These are phyloP conservation scores for Microplitis deprimator DNA, from an alignment of 2,888 invertebrate genomes.

Conservation along the genomic window DNA sequence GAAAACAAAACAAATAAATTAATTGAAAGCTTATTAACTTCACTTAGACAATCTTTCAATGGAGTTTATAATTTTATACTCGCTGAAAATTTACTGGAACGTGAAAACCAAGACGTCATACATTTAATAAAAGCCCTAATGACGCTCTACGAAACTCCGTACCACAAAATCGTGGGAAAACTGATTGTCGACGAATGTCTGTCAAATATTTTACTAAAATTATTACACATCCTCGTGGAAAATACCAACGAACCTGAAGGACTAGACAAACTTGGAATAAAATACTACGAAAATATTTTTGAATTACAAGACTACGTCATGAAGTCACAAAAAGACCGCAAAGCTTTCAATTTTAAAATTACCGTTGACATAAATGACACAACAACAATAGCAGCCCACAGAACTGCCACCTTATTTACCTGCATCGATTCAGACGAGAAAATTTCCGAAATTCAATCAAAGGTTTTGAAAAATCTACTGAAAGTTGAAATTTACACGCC, in stretches of 20 bases:
- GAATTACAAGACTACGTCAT: constrained; percentile 23
- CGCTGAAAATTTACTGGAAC: background rate
- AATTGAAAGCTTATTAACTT: constrained; percentile 37
- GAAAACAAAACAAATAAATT: constrained; percentile 36
- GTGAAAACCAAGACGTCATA: constrained; percentile 37
- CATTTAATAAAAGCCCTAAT: constrained; percentile 55
- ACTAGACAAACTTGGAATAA: constrained; percentile 21
- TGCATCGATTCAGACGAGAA: constrained; percentile 50
- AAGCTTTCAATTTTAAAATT: background rate
- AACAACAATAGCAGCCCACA: constrained; percentile 56
- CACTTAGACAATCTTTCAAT: constrained; percentile 51
- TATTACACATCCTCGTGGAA: constrained; percentile 54
- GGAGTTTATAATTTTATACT: constrained; percentile 47
- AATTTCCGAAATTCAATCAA: constrained; percentile 52
- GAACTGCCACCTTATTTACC: constrained; percentile 58
- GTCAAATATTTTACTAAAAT: constrained; percentile 46
- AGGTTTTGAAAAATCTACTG: constrained; percentile 57
- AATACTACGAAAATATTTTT: constrained; percentile 42
- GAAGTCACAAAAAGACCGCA: constrained; percentile 34
- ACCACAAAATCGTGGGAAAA: constrained; percentile 50
- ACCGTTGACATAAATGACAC: constrained; percentile 43
- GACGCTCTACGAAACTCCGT: constrained; percentile 53
- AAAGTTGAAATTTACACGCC: constrained; percentile 56
- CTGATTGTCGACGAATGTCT: constrained; percentile 53
- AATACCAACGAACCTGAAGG: constrained; percentile 30